Percentiles rank a stretch among this genome's conserved stretches.
These are phyloP conservation scores for Anguilla megastoma DNA, from an alignment of 2,797 vertebrate species.

Conservation along the genomic window DNA sequence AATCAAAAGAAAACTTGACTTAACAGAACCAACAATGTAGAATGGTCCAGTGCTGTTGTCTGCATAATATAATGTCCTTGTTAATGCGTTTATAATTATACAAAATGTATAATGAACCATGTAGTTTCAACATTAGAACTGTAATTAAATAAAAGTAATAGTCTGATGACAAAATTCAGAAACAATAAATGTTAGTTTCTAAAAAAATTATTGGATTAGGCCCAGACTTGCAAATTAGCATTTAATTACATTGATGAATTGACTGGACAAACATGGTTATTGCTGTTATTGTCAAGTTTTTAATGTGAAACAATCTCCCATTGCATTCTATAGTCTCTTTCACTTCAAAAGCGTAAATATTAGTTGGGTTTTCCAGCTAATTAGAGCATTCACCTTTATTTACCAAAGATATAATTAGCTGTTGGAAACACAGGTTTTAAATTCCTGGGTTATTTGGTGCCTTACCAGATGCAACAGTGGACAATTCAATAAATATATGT, in stretches of 20 bases:
- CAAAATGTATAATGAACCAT: not conserved
- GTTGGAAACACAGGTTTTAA: not conserved
- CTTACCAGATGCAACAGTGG: slow-evolving; percentile 15
- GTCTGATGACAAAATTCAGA: not conserved
- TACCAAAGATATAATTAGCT: slow-evolving; percentile 5
- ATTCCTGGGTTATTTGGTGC: not conserved
- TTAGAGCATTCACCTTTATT: slow-evolving; percentile 10
- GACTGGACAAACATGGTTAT: not conserved
- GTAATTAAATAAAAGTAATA: not conserved
- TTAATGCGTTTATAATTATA: not conserved
- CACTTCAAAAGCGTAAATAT: not conserved
- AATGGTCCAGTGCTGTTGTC: not conserved
- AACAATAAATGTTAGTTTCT: not conserved
- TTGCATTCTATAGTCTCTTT: not conserved
- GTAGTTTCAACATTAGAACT: not conserved
- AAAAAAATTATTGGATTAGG: not conserved
- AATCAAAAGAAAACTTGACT: not conserved
- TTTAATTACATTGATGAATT: not conserved
- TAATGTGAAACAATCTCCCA: not conserved
- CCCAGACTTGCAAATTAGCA: not conserved
- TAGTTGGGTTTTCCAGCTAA: slow-evolving; percentile 16
- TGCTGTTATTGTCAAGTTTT: not conserved
- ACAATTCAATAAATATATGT: slow-evolving; percentile 8
- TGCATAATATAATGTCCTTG: not conserved
- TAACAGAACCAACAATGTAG: not conserved